A percentile compares a stretch with the other conserved stretches of the same genome.
Evolutionary conservation across 2,888 invertebrate genomes (phyloP).

Genomic region (Platycheirus albimanus): DNA sequence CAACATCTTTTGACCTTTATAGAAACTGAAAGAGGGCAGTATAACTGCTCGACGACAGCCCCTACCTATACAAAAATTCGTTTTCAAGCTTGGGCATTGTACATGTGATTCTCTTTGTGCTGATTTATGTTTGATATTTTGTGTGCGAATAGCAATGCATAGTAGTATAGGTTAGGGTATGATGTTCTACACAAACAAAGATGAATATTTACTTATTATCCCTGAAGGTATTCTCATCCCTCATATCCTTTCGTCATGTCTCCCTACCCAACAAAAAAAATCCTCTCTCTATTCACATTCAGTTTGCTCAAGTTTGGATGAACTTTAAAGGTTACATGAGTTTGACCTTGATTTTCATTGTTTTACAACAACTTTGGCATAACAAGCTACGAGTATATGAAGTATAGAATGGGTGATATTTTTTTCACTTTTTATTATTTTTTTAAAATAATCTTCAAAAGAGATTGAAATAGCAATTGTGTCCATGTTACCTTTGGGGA

Average conservation of each 20-base stretch:
- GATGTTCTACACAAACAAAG: constrained; percentile 31
- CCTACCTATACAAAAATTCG: constrained; percentile 6
- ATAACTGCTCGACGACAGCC: neutral
- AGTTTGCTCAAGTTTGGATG: constrained; percentile 44
- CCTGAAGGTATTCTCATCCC: constrained; percentile 28
- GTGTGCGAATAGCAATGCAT: neutral
- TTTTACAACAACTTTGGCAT: constrained; percentile 47
- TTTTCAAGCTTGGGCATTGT: constrained; percentile 17
- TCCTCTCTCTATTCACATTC: neutral
- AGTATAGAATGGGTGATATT: constrained; percentile 1
- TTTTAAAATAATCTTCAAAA: neutral
- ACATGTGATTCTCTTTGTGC: constrained; percentile 28
- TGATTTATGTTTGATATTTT: constrained; percentile 27
- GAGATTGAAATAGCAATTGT: no score
- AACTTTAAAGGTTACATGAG: constrained; percentile 62
- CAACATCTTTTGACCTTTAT: constrained; percentile 61
- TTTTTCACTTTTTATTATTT: neutral
- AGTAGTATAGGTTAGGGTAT: neutral
- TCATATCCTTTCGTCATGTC: neutral
- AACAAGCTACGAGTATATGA: constrained; percentile 10
- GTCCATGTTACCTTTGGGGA: no score
- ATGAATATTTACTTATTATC: constrained; percentile 67
- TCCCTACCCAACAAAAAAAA: neutral
- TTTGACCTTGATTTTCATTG: constrained; percentile 65
- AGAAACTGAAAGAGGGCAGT: constrained; percentile 31